Conservation (phyloP, 2,113 vertebrate genomes). For the Astur gentilis region DNA sequence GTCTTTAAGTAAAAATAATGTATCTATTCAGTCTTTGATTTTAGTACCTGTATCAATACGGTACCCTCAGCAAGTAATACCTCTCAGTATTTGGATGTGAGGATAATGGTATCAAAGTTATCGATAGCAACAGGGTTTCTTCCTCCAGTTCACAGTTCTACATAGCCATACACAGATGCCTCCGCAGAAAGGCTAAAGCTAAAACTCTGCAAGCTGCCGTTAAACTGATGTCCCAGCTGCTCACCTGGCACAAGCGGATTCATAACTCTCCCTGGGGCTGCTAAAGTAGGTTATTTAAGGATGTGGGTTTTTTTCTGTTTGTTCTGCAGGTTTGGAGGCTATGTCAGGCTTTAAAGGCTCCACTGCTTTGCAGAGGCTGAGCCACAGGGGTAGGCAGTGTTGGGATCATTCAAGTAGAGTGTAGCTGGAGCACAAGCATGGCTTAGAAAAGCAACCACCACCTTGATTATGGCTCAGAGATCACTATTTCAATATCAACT, state of each 20-base stretch:
- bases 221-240: not conserved
- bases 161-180: rapidly evolving
- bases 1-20: not conserved
- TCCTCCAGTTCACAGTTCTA: not conserved
- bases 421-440: not conserved
- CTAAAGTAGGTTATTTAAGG: not conserved
- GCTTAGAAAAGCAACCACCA: not conserved
- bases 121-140: rapidly evolving
- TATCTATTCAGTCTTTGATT: not conserved
- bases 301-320: not conserved
- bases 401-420: not conserved
- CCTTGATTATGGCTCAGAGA: not conserved
- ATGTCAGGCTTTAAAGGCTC: not conserved
- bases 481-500: not conserved
- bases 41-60: not conserved
- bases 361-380: not conserved
- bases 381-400: not conserved
- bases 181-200: not conserved
- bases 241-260: not conserved
- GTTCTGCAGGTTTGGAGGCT: not conserved
- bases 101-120: not conserved
- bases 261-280: not conserved
- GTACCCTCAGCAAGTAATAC: not conserved
- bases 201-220: not conserved
- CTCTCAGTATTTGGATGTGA: not conserved